A percentile compares a stretch with the other conserved stretches of the same genome.
Evolutionary conservation across 2,797 vertebrate genomes (phyloP).

Genomic region (Phalanger gymnotis): DNA sequence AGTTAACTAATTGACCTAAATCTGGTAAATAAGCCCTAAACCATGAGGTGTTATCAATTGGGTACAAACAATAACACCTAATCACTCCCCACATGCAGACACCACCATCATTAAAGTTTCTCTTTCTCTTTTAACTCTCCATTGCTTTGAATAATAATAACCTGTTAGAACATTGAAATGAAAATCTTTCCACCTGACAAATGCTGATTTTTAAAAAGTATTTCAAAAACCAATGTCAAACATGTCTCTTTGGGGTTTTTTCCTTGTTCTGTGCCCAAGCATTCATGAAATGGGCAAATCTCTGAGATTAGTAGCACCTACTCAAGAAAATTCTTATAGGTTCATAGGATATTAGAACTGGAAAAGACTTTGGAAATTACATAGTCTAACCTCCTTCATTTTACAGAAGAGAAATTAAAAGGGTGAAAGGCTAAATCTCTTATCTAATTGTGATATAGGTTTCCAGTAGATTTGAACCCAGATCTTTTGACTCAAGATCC

Average conservation of each 20-base stretch:
- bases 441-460: not conserved
- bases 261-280: conserved; percentile 14
- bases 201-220: conserved; percentile 70
- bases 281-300: not conserved
- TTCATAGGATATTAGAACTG: not conserved
- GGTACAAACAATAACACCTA: conserved; percentile 63
- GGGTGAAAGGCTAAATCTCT: not conserved
- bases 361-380: not conserved
- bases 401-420: not conserved
- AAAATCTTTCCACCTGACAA: conserved; percentile 75
- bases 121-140: conserved; percentile 75
- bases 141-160: conserved; percentile 74
- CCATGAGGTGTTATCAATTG: conserved; percentile 62
- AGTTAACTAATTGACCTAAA: conserved; percentile 63
- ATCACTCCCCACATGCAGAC: conserved; percentile 37
- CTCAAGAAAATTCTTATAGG: not conserved
- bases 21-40: conserved; percentile 72
- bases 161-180: conserved; percentile 75
- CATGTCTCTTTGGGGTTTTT: conserved; percentile 57
- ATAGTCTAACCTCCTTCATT: not conserved
- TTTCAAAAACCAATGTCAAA: conserved; percentile 73
- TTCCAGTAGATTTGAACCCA: not conserved
- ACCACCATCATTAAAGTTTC: conserved; percentile 56
- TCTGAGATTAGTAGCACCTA: conserved; percentile 50
- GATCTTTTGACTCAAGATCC: not conserved